Conservation (phyloP, 2,888 invertebrate genomes). For the Drosophila meridiana region DNA sequence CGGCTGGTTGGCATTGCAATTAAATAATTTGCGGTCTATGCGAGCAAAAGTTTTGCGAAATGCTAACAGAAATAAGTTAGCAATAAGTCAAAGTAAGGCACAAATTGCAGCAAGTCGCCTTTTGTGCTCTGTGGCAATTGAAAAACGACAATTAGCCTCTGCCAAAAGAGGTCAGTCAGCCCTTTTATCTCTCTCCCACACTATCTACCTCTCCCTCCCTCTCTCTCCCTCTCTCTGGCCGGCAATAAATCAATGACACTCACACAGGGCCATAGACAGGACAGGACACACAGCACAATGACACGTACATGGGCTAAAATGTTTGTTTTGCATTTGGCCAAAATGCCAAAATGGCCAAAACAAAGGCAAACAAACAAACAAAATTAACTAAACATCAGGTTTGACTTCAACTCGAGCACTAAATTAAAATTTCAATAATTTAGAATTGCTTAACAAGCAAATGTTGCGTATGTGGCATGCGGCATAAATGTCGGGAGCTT, state of each 20-base stretch:
- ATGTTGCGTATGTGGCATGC: not conserved
- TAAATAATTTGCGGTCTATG: constrained; percentile 78
- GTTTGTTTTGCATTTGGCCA: constrained; percentile 53
- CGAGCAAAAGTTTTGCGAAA: constrained; percentile 55
- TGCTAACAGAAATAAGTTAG: constrained; percentile 54
- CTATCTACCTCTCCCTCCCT: too few species aligned
- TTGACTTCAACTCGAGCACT: not conserved
- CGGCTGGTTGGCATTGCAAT: constrained; percentile 55
- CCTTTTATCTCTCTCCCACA: constrained; percentile 44
- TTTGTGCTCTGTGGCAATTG: constrained; percentile 61
- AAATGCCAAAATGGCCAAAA: constrained; percentile 23
- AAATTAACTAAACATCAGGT: constrained; percentile 20
- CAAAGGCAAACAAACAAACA: constrained; percentile 27
- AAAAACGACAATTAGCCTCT: constrained; percentile 75
- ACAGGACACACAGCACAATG: constrained; percentile 2
- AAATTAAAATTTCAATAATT: constrained; percentile 1
- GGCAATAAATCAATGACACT: constrained; percentile 75
- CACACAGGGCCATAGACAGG: constrained; percentile 23
- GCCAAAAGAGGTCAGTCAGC: constrained; percentile 59
- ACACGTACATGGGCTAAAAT: constrained; percentile 35
- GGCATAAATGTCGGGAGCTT: not conserved
- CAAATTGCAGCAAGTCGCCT: constrained; percentile 40
- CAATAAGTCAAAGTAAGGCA: constrained; percentile 38
- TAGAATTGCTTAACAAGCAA: not conserved
- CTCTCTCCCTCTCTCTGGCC: constrained; percentile 29